These are phyloP conservation scores for Propithecus perrieri DNA, from an alignment of 2,797 vertebrate genomes.

Conservation along the genomic window DNA sequence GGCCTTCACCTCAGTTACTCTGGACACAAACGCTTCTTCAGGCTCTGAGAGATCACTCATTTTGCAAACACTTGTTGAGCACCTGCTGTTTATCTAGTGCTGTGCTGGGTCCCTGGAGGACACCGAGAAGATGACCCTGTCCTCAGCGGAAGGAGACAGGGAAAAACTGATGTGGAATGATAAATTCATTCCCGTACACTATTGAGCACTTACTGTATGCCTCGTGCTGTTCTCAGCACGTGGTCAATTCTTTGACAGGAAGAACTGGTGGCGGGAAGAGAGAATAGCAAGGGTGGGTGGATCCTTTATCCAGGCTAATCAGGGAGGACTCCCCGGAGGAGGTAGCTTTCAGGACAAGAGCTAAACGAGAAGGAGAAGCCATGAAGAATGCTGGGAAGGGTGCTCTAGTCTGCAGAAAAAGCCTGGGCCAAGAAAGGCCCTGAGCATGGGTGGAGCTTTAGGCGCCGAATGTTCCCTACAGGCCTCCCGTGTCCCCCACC, in stretches of 20 bases:
- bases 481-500: not conserved
- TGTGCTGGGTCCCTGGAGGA: not conserved
- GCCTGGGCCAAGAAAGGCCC: not conserved
- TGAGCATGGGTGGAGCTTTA: fast-evolving
- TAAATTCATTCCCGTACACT: not conserved
- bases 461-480: not conserved
- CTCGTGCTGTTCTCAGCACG: not conserved
- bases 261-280: not conserved
- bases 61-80: not conserved
- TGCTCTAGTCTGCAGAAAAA: not conserved
- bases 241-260: not conserved
- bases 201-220: not conserved
- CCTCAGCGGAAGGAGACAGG: not conserved
- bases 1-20: not conserved
- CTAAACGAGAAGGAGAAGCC: not conserved
- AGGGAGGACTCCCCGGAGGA: not conserved
- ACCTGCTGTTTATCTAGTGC: not conserved
- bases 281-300: not conserved
- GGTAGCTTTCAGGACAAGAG: not conserved
- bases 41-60: not conserved
- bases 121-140: not conserved
- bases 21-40: not conserved
- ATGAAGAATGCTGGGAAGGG: fast-evolving
- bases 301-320: not conserved
- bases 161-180: not conserved